Percentiles rank a stretch among this genome's conserved stretches.
Evolutionary conservation across 2,888 invertebrate genomes (phyloP).

Genomic region (Unio pictorum): DNA sequence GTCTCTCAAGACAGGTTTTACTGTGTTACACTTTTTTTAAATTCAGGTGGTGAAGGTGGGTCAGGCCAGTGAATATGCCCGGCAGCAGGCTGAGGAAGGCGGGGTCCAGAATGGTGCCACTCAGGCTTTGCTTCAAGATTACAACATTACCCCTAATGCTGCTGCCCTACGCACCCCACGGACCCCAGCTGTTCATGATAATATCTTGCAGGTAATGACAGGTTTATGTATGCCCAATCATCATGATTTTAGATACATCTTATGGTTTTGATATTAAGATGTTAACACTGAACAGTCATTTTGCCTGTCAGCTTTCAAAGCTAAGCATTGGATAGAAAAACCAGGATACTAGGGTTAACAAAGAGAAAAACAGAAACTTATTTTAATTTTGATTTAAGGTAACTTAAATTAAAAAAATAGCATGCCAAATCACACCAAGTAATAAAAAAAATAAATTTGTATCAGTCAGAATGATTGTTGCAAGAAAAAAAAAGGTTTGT

Average conservation of each 20-base stretch:
- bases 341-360: no score
- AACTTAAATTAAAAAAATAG: no score
- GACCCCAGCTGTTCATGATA: conserved; percentile 86
- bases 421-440: no score
- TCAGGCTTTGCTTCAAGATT: conserved; percentile 91
- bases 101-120: conserved; percentile 81
- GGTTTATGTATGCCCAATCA: background rate
- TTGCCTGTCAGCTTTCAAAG: no score
- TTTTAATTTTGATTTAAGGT: no score
- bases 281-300: no score
- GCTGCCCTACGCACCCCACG: conserved; percentile 81
- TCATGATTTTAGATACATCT: background rate
- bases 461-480: no score
- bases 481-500: no score
- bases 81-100: conserved; percentile 87
- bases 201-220: conserved; percentile 74
- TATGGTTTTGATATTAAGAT: background rate
- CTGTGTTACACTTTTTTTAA: background rate
- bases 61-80: conserved; percentile 74
- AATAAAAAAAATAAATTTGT: no score
- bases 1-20: no score
- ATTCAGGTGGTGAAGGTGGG: conserved; percentile 75
- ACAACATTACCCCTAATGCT: conserved; percentile 79
- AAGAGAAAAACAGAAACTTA: no score
- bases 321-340: no score